Percentiles rank a stretch among this genome's conserved stretches.
These are phyloP conservation scores for Gallinago solitaria DNA, from an alignment of 2,797 vertebrate species.

Conservation along the genomic window DNA sequence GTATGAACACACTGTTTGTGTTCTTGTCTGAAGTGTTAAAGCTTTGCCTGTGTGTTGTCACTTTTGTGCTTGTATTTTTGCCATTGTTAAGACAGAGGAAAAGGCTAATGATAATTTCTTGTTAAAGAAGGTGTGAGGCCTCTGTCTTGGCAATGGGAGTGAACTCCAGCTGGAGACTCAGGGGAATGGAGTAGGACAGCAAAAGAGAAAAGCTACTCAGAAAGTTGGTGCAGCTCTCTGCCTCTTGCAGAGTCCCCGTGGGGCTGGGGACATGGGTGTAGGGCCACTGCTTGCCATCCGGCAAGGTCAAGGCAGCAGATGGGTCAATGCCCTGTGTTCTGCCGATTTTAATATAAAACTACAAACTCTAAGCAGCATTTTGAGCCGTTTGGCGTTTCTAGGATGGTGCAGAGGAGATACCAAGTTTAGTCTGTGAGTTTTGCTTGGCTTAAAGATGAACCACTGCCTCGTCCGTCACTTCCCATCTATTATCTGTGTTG, in stretches of 20 bases:
- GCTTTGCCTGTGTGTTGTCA: conserved; percentile 16
- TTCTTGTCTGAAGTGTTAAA: conserved; percentile 23
- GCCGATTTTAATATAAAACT: conserved; percentile 30
- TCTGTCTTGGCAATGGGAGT: conserved; percentile 18
- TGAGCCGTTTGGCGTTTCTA: conserved; percentile 39
- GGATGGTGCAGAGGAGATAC: conserved; percentile 23
- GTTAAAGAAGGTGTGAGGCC: neutral
- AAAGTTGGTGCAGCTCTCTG: neutral
- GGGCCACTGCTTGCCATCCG: neutral
- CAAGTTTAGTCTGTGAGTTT: conserved; percentile 40
- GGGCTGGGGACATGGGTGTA: neutral
- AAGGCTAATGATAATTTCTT: conserved; percentile 25
- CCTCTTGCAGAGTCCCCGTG: neutral
- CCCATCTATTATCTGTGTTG: conserved; percentile 44
- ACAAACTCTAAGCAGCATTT: neutral
- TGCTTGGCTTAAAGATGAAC: conserved; percentile 44
- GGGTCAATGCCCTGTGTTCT: conserved; percentile 41
- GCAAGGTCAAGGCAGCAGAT: neutral
- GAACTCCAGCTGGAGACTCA: neutral
- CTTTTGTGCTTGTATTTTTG: conserved; percentile 14
- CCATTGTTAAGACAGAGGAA: conserved; percentile 43
- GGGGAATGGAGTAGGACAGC: neutral
- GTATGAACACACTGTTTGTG: neutral
- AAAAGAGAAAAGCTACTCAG: neutral
- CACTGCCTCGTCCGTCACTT: conserved; percentile 9